Percentiles rank a stretch among this genome's conserved stretches.
These are phyloP conservation scores for Dreissena polymorpha DNA, from an alignment of 1,140 invertebrate genomes.

Conservation along the genomic window DNA sequence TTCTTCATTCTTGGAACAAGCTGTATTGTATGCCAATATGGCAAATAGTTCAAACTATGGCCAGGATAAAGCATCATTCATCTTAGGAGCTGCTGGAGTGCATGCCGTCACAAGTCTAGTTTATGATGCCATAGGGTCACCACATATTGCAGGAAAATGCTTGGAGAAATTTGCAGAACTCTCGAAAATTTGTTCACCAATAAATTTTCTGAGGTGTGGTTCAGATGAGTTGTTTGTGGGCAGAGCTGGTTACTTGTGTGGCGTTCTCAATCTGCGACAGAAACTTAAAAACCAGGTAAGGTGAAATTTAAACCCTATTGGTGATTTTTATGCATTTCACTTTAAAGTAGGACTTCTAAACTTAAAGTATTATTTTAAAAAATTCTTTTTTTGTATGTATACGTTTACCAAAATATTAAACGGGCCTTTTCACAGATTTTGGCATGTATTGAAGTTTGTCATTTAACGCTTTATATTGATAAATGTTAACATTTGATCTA, in stretches of 20 bases:
- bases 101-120: constrained; percentile 78
- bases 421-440: no score
- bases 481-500: no score
- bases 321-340: no score
- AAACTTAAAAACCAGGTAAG: constrained; percentile 61
- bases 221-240: constrained; percentile 93
- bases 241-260: constrained; percentile 88
- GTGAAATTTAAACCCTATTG: no score
- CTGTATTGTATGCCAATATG: constrained; percentile 72
- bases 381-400: no score
- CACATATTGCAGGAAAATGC: constrained; percentile 63
- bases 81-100: constrained; percentile 80
- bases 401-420: no score
- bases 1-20: constrained; percentile 69
- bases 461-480: no score
- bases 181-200: constrained; percentile 78
- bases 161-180: constrained; percentile 71
- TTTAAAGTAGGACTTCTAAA: no score
- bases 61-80: constrained; percentile 76
- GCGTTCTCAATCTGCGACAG: constrained; percentile 85
- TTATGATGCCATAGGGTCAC: constrained; percentile 69
- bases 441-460: no score
- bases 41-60: constrained; percentile 60
- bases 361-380: no score
- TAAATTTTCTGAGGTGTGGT: constrained; percentile 85